Evolutionary conservation across 2,113 vertebrate species (phyloP), one percentile per base, ranked within the genome.

Genomic region (Loxodonta africana): DNA sequence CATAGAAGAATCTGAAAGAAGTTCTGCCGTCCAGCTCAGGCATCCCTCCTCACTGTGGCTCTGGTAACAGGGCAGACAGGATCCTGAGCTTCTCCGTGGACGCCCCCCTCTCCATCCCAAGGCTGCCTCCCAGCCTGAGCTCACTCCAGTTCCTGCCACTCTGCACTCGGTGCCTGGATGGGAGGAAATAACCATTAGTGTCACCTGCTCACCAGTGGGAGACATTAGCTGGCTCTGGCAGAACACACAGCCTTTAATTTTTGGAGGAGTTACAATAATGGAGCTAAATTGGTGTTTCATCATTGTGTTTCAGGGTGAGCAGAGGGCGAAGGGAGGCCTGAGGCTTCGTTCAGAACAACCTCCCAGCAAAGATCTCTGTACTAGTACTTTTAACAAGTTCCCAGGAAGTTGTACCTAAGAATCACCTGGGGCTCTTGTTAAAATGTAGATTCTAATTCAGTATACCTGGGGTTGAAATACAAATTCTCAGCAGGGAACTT

Each of bases 211-310:
- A 94, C 95, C 89, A 57, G 48, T 2, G 48, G 81, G 96, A 96
- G 96, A 73, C 65, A 14, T 0, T 97, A 92, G 87, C 92, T n/a
- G 92, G 69, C 85, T 33, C 89, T 91, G 44, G 4, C 95, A 95
- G 91, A 65, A 78, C 88, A 57, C 0, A 26, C 5, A 14, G 62
- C 89, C 84, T 94, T 3, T 90, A 26, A 96, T 97, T 98, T 97
- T 96, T 95, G 84, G 92, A 97, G 84, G 82, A 60, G 88, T 94
- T 94, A 95, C 82, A 97, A 83, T 95, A n/a, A 95, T 88, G 83
- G 93, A 91, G 71, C 84, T 97, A 97, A 83, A 96, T 37, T 97
- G 93, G 87, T 83, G 77, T 95, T 97, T 96, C 78, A n/a, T 69
- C 90, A 23, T 67, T 7, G 37, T 21, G 41, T 65, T 94, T 60